Base-by-base conservation (phyloP, 2,888 invertebrate genomes). In the Norana najaformis region DNA sequence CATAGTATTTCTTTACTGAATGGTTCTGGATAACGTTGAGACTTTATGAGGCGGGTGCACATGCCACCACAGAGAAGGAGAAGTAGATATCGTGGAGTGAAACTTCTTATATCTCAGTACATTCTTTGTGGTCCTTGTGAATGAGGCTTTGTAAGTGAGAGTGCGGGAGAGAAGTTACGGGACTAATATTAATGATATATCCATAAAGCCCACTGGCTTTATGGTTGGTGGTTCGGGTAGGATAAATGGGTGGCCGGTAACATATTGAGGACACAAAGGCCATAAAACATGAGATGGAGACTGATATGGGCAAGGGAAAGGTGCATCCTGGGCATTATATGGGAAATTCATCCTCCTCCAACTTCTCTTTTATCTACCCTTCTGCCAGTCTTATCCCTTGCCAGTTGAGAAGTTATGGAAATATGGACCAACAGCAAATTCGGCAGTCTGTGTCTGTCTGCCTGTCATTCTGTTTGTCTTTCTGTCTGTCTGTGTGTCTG, bases 301-400 rank as follows among this genome's bases (percentile, higher is more conserved):
- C 8, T 69, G 69, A 69, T 69, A 69, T 0, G 30, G 69, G n/a
- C 69, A 30, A n/a, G 69, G 69, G 69, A 69, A n/a, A 69, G 69
- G 69, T 69, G 69, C 69, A 69, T 69, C 69, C 30, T 69, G 69
- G 69, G 69, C 69, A 69, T 69, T 69, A n/a, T 69, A 69, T 69
- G 69, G 69, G 69, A 69, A 69, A 69, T 69, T n/a, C 30, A 1
- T 69, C n/a, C 69, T 69, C 69, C 69, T 13, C n/a, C 47, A n/a
- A n/a, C n/a, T 23, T 47, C 3, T 14, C 47, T 23, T 23, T 69
- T n/a, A n/a, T 69, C 69, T 69, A n/a, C 69, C n/a, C n/a, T n/a
- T n/a, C 8, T 20, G 69, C 69, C 69, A 69, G 13, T n/a, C 69
- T 69, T 69, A 30, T 69, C 69, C 30, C 69, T 69, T 30, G n/a